A percentile compares a stretch with the other conserved stretches of the same genome.
These are phyloP conservation scores for Chelonus insularis DNA, from an alignment of 1,140 invertebrate species.

Conservation along the genomic window DNA sequence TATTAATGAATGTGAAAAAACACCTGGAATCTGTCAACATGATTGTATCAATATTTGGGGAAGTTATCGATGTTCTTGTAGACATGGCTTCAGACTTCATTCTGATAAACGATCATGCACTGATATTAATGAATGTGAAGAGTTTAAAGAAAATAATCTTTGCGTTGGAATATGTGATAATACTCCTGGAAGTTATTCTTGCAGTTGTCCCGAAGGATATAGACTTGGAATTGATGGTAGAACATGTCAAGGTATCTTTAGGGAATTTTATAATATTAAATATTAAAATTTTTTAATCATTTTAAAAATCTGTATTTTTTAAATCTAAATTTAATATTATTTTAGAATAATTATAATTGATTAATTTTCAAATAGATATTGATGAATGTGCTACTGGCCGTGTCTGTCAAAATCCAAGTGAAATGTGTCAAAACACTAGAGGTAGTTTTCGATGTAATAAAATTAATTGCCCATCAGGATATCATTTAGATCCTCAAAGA, in stretches of 20 bases:
- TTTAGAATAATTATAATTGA: too few relatives aligned
- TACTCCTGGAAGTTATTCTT: constrained; percentile 82
- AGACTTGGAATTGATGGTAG: constrained; percentile 68
- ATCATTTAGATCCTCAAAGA: constrained; percentile 70
- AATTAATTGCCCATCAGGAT: constrained; percentile 83
- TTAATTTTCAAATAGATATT: constrained; percentile 82
- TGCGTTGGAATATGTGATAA: constrained; percentile 89
- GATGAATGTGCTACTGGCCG: constrained; percentile 78
- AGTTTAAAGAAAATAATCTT: constrained; percentile 69
- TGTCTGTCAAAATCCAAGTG: constrained; percentile 67
- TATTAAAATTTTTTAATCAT: too few relatives aligned
- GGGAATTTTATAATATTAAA: constrained; percentile 13
- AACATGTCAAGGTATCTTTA: constrained; percentile 68
- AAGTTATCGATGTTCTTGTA: constrained; percentile 76
- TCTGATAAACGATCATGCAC: constrained; percentile 76
- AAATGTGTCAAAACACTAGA: constrained; percentile 88
- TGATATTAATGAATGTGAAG: constrained; percentile 87
- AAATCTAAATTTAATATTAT: too few relatives aligned
- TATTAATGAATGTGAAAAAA: constrained; percentile 68
- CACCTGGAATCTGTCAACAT: constrained; percentile 75
- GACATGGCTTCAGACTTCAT: constrained; percentile 71
- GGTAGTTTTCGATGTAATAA: constrained; percentile 86
- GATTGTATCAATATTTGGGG: constrained; percentile 85
- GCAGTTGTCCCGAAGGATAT: constrained; percentile 86
- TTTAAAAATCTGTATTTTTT: too few relatives aligned